Evolutionary conservation across 2,797 vertebrate genomes (phyloP), one percentile per base, ranked within the genome.

Genomic region (Diplodus puntazzo): DNA sequence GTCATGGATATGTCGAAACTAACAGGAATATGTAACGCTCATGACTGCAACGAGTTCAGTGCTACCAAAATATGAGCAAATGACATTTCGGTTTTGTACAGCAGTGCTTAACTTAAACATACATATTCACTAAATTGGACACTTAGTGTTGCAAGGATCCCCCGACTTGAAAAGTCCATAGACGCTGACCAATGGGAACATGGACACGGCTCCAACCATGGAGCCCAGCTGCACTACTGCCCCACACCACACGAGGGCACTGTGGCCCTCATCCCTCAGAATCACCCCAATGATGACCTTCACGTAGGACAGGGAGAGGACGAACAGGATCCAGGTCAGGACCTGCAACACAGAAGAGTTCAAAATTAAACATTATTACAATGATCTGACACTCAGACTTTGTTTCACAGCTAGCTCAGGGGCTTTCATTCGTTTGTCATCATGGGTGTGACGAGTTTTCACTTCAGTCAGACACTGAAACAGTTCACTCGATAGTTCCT

Each of bases 191-290:
- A 95, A 54, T 0, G 96, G 96, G 65, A 97, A 97, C 94, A 97
- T 96, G 21, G 93, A 90, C 1, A 96, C 14, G 1, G 96, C 96
- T 0, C 96, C 96, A 10, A 96, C 18, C 94, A 96, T 93, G 39
- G 96, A 97, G 60, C 96, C 96, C 69, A 97, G 52, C 89, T 97
- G 96, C 83, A 97, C 96, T 73, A 96, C 94, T 1, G 95, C 95
- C 59, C 96, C 96, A 66, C 96, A 97, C 96, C 96, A 97, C 89
- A 97, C 94, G 0, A 97, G 95, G 77, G 96, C 96, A 4, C 95
- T 94, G 91, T 95, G 95, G 16, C 96, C 96, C 78, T 97, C 96
- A 45, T 96, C 95, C 12, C 96, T 93, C 58, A 97, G 85, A 54
- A 96, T 95, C 18, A 96, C 69, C 16, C 95, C 96, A 0, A 96